Percentiles rank a stretch among this genome's conserved stretches.
Evolutionary conservation across 2,888 invertebrate genomes (phyloP).

Genomic region (Chironomus riparius): DNA sequence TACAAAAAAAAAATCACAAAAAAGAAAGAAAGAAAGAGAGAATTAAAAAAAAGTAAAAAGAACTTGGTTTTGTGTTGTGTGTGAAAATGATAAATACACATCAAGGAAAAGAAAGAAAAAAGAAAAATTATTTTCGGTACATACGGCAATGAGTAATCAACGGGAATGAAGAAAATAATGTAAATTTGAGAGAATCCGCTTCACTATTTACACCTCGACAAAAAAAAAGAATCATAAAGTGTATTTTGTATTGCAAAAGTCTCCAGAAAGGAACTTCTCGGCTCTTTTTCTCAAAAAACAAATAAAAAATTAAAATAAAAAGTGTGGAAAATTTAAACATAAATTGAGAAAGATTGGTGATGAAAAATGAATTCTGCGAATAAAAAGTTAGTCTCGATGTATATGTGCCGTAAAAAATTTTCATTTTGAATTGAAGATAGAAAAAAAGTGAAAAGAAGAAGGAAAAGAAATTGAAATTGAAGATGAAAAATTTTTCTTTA

Average conservation of each 20-base stretch:
- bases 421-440: background rate
- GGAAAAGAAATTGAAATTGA: background rate
- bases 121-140: conserved; percentile 8
- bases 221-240: background rate
- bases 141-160: background rate
- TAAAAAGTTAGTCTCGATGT: conserved; percentile 3
- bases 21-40: background rate
- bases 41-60: background rate
- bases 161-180: background rate
- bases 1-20: too few relatives aligned
- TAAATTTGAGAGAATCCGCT: background rate
- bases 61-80: background rate
- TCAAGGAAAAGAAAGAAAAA: background rate
- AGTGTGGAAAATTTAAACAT: conserved; percentile 24
- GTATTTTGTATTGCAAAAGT: background rate
- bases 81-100: conserved; percentile 8
- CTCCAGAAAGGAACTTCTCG: too few relatives aligned
- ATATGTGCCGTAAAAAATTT: background rate
- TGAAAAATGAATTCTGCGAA: conserved; percentile 24
- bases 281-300: too few relatives aligned
- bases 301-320: background rate
- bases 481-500: background rate
- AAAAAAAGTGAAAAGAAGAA: background rate
- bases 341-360: conserved; percentile 7
- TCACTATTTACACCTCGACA: background rate